Conservation (phyloP, 2,888 invertebrate genomes). For the Leucophenga maculata region DNA sequence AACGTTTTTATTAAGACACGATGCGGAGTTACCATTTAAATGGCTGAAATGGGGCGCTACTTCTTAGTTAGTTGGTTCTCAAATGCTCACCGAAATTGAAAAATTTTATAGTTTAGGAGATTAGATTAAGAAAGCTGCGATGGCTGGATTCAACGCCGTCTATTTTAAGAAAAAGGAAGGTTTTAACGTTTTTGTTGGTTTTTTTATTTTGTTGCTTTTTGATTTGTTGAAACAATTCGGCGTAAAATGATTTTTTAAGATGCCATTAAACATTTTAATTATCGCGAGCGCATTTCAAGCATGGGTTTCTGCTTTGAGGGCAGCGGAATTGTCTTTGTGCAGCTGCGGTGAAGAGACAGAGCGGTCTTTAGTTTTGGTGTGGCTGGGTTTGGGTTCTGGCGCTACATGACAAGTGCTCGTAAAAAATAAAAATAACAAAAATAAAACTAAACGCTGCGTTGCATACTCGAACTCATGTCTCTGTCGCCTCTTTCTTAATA, state of each 20-base stretch:
- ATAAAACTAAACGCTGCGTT: conserved; percentile 33
- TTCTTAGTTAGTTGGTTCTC: conserved; percentile 53
- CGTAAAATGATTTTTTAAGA: conserved; percentile 61
- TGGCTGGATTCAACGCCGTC: no score
- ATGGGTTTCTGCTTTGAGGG: not conserved
- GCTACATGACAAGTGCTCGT: conserved; percentile 60
- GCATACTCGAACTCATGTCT: not conserved
- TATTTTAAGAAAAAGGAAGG: not conserved
- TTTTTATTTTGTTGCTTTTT: conserved; percentile 18
- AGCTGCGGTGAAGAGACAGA: not conserved
- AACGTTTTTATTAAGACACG: conserved; percentile 41
- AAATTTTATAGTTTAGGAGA: conserved; percentile 56
- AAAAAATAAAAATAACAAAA: no score
- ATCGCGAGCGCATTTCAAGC: conserved; percentile 44
- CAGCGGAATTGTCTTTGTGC: not conserved
- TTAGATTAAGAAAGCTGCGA: conserved; percentile 51
- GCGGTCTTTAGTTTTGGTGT: not conserved
- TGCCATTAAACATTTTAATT: conserved; percentile 65
- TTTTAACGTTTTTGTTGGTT: conserved; percentile 25
- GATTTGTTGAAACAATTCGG: conserved; percentile 50
- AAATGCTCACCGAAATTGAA: conserved; percentile 46
- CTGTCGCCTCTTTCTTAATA: not conserved
- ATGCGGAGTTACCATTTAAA: conserved; percentile 9
- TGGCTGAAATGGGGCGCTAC: conserved; percentile 30
- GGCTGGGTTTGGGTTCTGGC: conserved; percentile 36